These are phyloP conservation scores for Turritopsis dohrnii DNA, from an alignment of 30 jellyfish, hydroid and myxozoan species.

Conservation along the genomic window DNA sequence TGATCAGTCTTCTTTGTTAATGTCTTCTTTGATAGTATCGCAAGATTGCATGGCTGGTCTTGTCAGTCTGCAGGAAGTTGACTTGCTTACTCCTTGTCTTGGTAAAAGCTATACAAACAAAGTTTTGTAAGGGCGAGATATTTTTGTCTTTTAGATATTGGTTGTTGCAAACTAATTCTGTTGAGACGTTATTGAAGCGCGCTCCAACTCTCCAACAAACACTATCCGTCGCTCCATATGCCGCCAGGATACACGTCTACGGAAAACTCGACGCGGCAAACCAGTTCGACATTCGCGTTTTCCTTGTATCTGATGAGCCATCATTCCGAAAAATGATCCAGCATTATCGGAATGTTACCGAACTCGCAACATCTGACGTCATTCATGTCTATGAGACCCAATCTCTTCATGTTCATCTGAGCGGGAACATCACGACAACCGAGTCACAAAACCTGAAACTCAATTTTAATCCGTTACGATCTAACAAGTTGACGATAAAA, in stretches of 20 bases:
- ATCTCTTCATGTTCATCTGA: conserved; percentile 41
- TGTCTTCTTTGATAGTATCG: too few relatives aligned
- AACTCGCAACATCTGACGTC: conserved; percentile 54
- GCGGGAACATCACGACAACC: conserved; percentile 39
- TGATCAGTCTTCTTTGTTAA: too few relatives aligned
- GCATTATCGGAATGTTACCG: conserved; percentile 44
- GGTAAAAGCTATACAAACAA: too few relatives aligned
- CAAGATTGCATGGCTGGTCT: too few relatives aligned
- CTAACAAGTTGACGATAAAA: conserved; percentile 53
- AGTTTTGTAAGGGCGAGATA: too few relatives aligned
- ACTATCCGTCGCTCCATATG: conserved; percentile 59
- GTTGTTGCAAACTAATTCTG: conserved; percentile 49
- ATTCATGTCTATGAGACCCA: conserved; percentile 67
- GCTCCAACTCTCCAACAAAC: conserved; percentile 32
- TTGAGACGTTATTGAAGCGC: conserved; percentile 38
- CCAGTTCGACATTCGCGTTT: conserved; percentile 73
- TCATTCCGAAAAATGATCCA: conserved; percentile 28
- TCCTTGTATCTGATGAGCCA: conserved; percentile 62
- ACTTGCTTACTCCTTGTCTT: too few relatives aligned
- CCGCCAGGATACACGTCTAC: conserved; percentile 49
- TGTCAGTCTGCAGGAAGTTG: too few relatives aligned
- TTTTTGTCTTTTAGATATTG: conserved; percentile 54
- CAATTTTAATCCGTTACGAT: conserved; percentile 53
- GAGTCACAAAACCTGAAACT: conserved; percentile 44
- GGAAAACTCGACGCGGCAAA: conserved; percentile 45